phyloP scores from a whole-genome alignment of 1,140 invertebrate species.

The Acyrthosiphon pisum region DNA sequence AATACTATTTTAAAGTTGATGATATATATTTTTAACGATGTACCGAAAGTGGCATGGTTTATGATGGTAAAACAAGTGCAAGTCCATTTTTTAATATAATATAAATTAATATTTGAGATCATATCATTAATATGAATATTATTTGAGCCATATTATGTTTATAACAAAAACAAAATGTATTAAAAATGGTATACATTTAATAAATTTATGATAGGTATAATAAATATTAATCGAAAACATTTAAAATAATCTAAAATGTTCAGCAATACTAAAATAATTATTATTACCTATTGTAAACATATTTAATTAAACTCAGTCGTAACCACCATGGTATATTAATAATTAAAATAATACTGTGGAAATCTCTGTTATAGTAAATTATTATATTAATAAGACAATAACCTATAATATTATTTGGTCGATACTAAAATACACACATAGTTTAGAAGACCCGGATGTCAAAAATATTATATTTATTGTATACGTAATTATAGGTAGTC shows the following conservation, averaged over 20 bases:
- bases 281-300: not conserved
- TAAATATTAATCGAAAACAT: not conserved
- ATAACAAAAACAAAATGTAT: not conserved
- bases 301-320: not conserved
- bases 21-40: not conserved
- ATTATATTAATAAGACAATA: too few relatives aligned
- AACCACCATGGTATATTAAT: not conserved
- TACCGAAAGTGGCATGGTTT: too few relatives aligned
- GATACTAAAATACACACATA: too few relatives aligned
- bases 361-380: too few relatives aligned
- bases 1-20: not conserved
- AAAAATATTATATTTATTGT: not conserved
- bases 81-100: not conserved
- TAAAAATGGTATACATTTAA: not conserved
- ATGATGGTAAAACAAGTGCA: too few relatives aligned
- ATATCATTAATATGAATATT: too few relatives aligned
- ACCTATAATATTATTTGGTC: too few relatives aligned
- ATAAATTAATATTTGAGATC: not conserved
- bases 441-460: too few relatives aligned
- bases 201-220: not conserved
- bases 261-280: not conserved
- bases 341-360: not conserved
- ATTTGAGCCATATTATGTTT: not conserved
- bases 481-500: not conserved
- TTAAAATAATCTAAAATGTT: not conserved